Percentiles rank a stretch among this genome's conserved stretches.
Evolutionary conservation across 2,113 vertebrate species (phyloP).

Genomic region (Phalacrocorax brasilianus): DNA sequence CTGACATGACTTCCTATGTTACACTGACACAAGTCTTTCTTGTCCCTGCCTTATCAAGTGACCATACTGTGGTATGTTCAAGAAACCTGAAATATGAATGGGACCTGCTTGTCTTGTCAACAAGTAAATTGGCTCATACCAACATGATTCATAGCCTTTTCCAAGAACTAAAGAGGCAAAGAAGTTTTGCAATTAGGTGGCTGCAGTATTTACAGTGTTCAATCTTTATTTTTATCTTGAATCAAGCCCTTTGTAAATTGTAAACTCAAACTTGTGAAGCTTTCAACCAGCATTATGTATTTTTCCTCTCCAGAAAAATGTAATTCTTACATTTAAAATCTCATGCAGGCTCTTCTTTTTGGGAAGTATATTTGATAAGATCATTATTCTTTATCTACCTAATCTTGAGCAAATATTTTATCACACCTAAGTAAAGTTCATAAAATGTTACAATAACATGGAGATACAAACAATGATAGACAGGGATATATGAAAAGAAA

Average conservation of each 20-base stretch:
- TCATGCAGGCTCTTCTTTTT: not conserved
- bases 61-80: not conserved
- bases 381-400: not conserved
- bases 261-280: not conserved
- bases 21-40: not conserved
- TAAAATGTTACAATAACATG: not conserved
- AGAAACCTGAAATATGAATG: not conserved
- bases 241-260: not conserved
- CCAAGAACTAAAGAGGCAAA: not conserved
- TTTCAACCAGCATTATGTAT: not conserved
- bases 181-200: not conserved
- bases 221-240: not conserved
- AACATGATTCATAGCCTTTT: not conserved
- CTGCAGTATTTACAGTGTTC: not conserved
- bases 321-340: not conserved
- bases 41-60: not conserved
- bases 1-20: not conserved
- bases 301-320: not conserved
- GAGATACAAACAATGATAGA: not conserved
- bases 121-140: not conserved
- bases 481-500: not conserved
- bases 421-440: not conserved
- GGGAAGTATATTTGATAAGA: not conserved
- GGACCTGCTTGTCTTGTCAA: not conserved
- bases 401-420: not conserved